Percentiles rank a stretch among this genome's conserved stretches.
phyloP scores from a whole-genome alignment of 2,113 vertebrate species.

The Lanius ludovicianus region DNA sequence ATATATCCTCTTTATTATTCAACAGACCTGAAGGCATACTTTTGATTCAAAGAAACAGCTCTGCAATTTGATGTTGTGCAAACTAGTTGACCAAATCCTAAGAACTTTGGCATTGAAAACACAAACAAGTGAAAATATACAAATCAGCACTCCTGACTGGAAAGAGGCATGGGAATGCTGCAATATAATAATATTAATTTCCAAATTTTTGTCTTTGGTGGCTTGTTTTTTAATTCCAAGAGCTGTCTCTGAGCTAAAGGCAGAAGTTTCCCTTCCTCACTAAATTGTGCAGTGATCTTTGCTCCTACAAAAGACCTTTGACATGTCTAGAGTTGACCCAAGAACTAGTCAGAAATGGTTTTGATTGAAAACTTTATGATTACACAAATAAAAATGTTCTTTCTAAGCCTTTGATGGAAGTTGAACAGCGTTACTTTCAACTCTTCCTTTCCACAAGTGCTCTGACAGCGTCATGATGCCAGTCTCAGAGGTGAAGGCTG shows the following conservation, averaged over 20 bases:
- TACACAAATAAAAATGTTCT: not conserved
- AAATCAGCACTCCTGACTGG: not conserved
- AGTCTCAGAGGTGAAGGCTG: not conserved
- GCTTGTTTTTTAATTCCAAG: not conserved
- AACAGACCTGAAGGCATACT: constrained; percentile 2
- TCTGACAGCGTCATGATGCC: not conserved
- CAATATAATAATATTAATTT: not conserved
- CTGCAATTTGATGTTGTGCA: not conserved
- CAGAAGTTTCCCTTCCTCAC: not conserved
- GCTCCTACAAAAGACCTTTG: not conserved
- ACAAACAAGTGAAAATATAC: not conserved
- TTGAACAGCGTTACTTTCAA: not conserved
- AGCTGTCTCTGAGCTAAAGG: not conserved
- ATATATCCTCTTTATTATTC: not conserved
- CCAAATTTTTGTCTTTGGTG: not conserved
- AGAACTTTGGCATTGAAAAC: not conserved
- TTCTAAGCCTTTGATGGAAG: constrained; percentile 8
- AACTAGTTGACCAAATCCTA: not conserved
- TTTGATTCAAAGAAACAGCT: not conserved
- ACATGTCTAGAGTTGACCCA: not conserved
- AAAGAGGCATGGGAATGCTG: not conserved
- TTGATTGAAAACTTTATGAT: not conserved
- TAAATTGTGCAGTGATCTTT: not conserved
- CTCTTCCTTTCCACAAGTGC: not conserved
- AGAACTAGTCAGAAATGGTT: not conserved